phyloP scores from a whole-genome alignment of 2,888 invertebrate species.

The Calameuta filiformis region DNA sequence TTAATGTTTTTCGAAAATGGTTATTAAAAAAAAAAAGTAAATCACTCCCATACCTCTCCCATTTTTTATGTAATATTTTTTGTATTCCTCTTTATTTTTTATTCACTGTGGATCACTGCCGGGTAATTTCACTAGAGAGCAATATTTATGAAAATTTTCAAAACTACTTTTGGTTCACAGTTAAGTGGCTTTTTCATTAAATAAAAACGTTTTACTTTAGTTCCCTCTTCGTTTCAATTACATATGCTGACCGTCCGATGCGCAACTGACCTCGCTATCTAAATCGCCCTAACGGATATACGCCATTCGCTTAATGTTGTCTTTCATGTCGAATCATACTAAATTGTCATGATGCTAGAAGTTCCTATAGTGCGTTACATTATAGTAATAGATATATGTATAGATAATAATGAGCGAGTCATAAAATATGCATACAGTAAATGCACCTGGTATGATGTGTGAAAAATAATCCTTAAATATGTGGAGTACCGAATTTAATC shows the following conservation, averaged over 20 bases:
- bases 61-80: background rate
- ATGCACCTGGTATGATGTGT: too few species aligned
- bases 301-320: conserved; percentile 56
- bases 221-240: background rate
- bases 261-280: conserved; percentile 44
- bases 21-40: background rate
- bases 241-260: conserved; percentile 20
- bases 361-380: background rate
- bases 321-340: conserved; percentile 46
- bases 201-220: background rate
- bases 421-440: background rate
- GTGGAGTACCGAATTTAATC: background rate
- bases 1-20: background rate
- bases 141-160: background rate
- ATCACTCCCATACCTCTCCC: background rate
- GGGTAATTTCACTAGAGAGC: background rate
- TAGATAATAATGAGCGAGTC: background rate
- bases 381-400: background rate
- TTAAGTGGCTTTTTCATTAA: background rate
- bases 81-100: background rate
- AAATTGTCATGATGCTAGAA: conserved; percentile 22
- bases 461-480: too few species aligned
- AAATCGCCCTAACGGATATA: conserved; percentile 60
- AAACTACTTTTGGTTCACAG: background rate
- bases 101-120: background rate